Percentiles rank a stretch among this genome's conserved stretches.
Evolutionary conservation across 2,888 invertebrate species (phyloP).

Genomic region (Ischnus inquisitorius): DNA sequence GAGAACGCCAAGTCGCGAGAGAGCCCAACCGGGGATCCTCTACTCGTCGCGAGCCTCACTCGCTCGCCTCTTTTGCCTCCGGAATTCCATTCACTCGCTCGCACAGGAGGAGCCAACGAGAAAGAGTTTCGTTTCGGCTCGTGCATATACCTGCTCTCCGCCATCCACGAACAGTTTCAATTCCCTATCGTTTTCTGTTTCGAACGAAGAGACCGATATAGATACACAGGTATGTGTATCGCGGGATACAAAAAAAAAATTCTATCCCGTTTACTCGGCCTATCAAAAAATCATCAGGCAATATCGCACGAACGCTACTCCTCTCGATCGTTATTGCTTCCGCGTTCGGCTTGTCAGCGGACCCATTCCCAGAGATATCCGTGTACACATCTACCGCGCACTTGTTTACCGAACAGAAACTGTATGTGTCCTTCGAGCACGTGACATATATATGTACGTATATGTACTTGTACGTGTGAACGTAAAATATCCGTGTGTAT

Average conservation of each 20-base stretch:
- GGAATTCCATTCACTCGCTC: conserved; percentile 52
- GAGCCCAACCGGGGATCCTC: conserved; percentile 4
- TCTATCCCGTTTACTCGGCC: neutral
- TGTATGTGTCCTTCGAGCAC: conserved; percentile 10
- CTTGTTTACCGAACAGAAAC: conserved; percentile 35
- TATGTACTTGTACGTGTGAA: neutral
- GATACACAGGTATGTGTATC: conserved; percentile 15
- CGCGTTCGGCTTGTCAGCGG: conserved; percentile 37
- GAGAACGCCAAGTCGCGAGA: conserved; percentile 43
- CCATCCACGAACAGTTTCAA: conserved; percentile 28
- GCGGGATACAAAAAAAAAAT: conserved; percentile 39
- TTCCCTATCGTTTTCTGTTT: conserved; percentile 37
- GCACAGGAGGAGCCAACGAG: neutral
- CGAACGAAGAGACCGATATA: neutral
- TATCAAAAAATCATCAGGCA: conserved; percentile 64
- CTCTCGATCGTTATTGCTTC: conserved; percentile 55
- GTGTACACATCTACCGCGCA: conserved; percentile 36
- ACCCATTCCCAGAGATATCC: conserved; percentile 50
- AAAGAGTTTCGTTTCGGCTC: conserved; percentile 10
- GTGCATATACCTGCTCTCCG: neutral
- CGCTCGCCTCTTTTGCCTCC: conserved; percentile 36
- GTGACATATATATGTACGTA: conserved; percentile 11
- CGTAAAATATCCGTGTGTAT: conserved; percentile 17
- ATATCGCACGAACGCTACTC: conserved; percentile 25
- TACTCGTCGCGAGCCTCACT: conserved; percentile 17